These are phyloP conservation scores for Chelonia mydas DNA, from an alignment of 2,797 vertebrate genomes.

Conservation along the genomic window DNA sequence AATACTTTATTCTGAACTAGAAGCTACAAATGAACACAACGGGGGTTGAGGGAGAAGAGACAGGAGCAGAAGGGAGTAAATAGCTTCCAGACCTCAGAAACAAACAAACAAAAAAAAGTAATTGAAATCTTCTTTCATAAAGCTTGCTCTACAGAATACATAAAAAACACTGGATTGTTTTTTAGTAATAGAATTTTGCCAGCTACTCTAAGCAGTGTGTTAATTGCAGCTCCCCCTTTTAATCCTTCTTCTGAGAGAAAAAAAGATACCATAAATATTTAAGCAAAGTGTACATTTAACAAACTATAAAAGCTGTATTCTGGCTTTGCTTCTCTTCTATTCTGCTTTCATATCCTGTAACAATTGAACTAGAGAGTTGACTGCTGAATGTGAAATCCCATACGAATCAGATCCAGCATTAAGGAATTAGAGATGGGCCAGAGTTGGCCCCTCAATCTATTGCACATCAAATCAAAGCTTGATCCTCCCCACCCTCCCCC, in stretches of 20 bases:
- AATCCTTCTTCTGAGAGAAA: background rate
- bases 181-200: constrained; percentile 1
- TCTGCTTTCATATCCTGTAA: background rate
- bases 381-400: background rate
- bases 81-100: background rate
- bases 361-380: background rate
- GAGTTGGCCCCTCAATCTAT: background rate
- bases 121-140: background rate
- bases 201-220: background rate
- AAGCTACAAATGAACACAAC: background rate
- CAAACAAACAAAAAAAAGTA: background rate
- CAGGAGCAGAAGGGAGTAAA: background rate
- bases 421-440: background rate
- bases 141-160: background rate
- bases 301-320: background rate
- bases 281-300: background rate
- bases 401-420: background rate
- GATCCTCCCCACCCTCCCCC: background rate
- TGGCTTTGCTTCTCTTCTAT: background rate
- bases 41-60: background rate
- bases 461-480: background rate
- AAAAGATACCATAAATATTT: background rate
- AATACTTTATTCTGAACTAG: background rate
- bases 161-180: background rate
- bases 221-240: background rate